Conservation (phyloP, 2,113 vertebrate species). For the Clarias gariepinus region DNA sequence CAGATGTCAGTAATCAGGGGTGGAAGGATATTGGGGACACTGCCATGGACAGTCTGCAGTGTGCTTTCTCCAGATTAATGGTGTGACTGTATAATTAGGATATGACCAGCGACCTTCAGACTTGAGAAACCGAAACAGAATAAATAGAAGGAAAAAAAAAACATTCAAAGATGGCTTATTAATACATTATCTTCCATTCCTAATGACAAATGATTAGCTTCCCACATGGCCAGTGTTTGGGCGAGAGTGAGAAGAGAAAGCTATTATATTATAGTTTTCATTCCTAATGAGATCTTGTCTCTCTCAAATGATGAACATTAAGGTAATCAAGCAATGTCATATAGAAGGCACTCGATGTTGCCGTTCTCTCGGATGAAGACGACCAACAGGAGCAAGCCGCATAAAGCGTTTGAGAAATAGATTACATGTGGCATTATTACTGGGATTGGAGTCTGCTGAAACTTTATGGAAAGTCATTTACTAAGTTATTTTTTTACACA, state of each 20-base stretch:
- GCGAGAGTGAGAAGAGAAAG: slow-evolving; percentile 11
- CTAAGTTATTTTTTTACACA: background rate
- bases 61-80: background rate
- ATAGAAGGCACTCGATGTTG: slow-evolving; percentile 17
- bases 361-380: slow-evolving; percentile 21
- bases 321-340: slow-evolving; percentile 24
- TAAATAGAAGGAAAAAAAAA: background rate
- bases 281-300: slow-evolving; percentile 29
- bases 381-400: background rate
- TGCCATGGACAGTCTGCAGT: background rate
- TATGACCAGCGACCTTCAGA: background rate
- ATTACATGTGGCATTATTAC: slow-evolving; percentile 19
- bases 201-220: slow-evolving; percentile 2
- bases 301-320: background rate
- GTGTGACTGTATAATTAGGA: background rate
- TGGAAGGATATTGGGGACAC: background rate
- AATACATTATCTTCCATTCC: background rate
- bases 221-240: background rate
- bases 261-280: slow-evolving; percentile 1
- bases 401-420: background rate
- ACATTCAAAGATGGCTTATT: background rate
- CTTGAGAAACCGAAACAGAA: background rate
- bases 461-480: background rate
- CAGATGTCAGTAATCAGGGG: background rate
- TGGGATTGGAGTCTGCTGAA: slow-evolving; percentile 36